Percentiles rank a stretch among this genome's conserved stretches.
Conservation (phyloP, 1,140 invertebrate genomes). For the Oscheius sp. region DNA sequence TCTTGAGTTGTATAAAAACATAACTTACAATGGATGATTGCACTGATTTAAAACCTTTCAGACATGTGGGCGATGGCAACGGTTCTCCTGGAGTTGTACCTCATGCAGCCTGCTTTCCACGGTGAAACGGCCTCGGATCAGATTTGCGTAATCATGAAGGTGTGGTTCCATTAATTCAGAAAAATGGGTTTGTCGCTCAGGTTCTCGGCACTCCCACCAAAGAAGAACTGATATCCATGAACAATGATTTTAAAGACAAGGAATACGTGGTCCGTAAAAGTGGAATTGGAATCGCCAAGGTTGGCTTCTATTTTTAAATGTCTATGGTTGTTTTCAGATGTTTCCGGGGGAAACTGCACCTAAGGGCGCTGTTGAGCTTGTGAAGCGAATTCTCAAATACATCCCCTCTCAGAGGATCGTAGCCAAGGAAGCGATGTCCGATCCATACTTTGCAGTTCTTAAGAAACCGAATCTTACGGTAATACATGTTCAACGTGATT, state of each 20-base stretch:
- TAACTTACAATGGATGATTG: too few relatives aligned
- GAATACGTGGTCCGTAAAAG: constrained; percentile 3
- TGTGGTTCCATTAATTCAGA: neutral
- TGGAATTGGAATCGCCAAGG: constrained; percentile 21
- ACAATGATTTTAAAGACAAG: constrained; percentile 10
- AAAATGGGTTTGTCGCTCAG: neutral
- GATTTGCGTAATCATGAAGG: constrained; percentile 17
- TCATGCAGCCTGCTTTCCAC: constrained; percentile 8
- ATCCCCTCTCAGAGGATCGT: constrained; percentile 10
- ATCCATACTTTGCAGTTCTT: constrained; percentile 22
- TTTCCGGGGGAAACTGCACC: neutral
- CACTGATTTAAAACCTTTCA: neutral
- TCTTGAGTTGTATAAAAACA: too few relatives aligned
- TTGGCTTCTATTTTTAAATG: neutral
- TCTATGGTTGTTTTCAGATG: neutral
- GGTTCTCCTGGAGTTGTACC: constrained; percentile 6
- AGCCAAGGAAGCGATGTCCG: neutral
- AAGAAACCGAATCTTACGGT: constrained; percentile 12
- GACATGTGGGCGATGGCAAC: constrained; percentile 17
- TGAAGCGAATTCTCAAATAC: constrained; percentile 4
- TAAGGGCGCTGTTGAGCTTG: neutral
- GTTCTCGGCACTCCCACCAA: constrained; percentile 22
- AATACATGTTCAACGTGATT: neutral
- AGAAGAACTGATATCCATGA: constrained; percentile 20
- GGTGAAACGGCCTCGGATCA: constrained; percentile 13